These are phyloP conservation scores for Dicrostonyx torquatus DNA, from an alignment of 2,797 vertebrate species.

Conservation along the genomic window DNA sequence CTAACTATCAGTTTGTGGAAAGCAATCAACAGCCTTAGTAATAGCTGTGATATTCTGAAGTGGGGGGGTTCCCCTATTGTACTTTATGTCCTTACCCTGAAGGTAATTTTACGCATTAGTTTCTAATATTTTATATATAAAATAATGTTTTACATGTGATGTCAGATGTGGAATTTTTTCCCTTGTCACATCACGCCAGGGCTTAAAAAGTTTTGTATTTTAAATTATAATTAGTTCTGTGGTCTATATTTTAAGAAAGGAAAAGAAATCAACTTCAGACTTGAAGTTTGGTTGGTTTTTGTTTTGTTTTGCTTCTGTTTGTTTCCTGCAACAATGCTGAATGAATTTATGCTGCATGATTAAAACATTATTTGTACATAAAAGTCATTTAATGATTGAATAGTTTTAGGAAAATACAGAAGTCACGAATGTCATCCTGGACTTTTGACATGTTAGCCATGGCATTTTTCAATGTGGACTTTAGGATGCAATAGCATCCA, in stretches of 20 bases:
- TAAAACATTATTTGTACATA: constrained; percentile 15
- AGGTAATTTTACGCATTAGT: background rate
- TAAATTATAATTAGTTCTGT: constrained; percentile 4
- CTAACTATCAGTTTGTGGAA: background rate
- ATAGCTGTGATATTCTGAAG: too few species aligned
- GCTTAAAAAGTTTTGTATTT: background rate
- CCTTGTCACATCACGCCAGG: background rate
- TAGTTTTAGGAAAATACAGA: constrained; percentile 2
- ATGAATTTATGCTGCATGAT: constrained; percentile 27
- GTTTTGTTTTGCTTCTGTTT: background rate
- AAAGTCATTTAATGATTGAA: background rate
- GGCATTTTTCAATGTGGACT: constrained; percentile 25
- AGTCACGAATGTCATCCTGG: background rate
- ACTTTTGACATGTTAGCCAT: constrained; percentile 13
- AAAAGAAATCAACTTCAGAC: constrained; percentile 36
- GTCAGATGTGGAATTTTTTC: background rate
- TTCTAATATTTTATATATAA: background rate
- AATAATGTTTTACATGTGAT: background rate
- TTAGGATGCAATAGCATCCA: background rate
- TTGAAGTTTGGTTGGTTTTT: background rate
- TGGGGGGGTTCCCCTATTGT: background rate
- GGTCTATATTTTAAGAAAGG: constrained; percentile 15
- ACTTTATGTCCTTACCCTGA: background rate
- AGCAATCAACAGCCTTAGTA: background rate
- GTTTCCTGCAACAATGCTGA: background rate